Evolutionary conservation across 2,888 invertebrate species (phyloP), one percentile per base, ranked within the genome.

Genomic region (Polia nebulosa): DNA sequence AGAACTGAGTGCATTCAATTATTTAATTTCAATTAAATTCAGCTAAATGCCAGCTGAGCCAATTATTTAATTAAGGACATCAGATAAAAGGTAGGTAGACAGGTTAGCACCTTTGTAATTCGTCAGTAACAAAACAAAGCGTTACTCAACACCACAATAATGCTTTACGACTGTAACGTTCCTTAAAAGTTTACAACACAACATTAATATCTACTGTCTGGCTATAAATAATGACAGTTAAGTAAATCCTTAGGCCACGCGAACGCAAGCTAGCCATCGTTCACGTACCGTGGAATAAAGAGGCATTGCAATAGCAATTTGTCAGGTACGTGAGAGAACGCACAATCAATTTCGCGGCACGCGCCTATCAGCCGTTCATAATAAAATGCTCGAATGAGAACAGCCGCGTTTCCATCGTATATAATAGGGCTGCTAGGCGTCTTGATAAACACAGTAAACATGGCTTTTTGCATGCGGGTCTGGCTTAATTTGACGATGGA

Each of bases 321-420:
- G 90, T 91, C 85, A 87, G 85, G 85, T 88, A 92, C 92, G 92
- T 91, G 91, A 88, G 85, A 87, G 87, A 87, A 88, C 86, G 89
- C 87, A 80, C 87, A 90, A 92, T 92, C 92, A 91, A 92, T 93
- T 92, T 89, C 74, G 87, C 81, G 89, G 90, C 91, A 93, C 92
- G 90, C 88, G 91, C 84, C 87, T 85, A 80, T 90, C 89, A 85
- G 82, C 86, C 87, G 83, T 67, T 74, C 72, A 74, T 88, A 89
- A 89, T 89, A 88, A 90, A 90, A 90, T 87, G 85, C 76, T 83
- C 83, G 80, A 87, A 81, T 78, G 81, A 78, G 82, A 82, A 81
- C 78, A 69, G 81, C 73, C 74, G 76, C 74, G 76, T 72, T 80
- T 76, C 63, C 72, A 78, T 76, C 75, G 20, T 32, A 7, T n/a